Evolutionary conservation across 1,140 invertebrate species (phyloP), one percentile per base, ranked within the genome.

Genomic region (Heliothis subflexa): DNA sequence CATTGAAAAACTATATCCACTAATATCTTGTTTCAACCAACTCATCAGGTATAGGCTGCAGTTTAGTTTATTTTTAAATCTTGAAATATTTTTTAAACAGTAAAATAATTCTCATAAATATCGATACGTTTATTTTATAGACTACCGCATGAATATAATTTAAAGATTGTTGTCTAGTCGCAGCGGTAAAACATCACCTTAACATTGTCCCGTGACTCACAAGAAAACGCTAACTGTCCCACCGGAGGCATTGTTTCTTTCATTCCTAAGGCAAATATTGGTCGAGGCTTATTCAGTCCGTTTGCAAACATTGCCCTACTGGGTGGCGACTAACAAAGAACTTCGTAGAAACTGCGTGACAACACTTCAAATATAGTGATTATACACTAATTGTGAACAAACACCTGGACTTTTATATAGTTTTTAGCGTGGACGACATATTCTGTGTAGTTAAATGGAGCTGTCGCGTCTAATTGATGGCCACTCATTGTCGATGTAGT

Each of bases 231-330:
- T 88, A 91, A 90, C 87, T 91, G 91, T 91, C 89, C 89, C 88
- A 86, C 78, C 80, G 80, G 86, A 81, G 82, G 84, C 87, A 90
- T 94, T 94, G 92, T 94, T 93, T 93, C 89, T 83, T 91, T 90
- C 91, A 90, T 92, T 91, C 92, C 84, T 86, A 92, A 85, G 79
- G 88, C 92, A 94, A 94, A 94, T 93, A 93, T 93, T 93, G 91
- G 88, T 80, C 77, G 85, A 83, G 84, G 83, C 81, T 85, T 84
- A 90, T 92, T 91, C 86, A 91, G 82, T 68, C 50, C 85, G 92
- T 92, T 92, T 91, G 91, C 91, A 94, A 94, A 94, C 92, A 93
- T 75, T 73, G 66, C 79, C 79, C 87, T 89, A 89, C 91, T 92
- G 91, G 92, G 92, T 93, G 92, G 92, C 87, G 78, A 62, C 81